Percentiles rank a stretch among this genome's conserved stretches.
phyloP scores from a whole-genome alignment of 2,888 invertebrate genomes.

The Microdon myrmicae region DNA sequence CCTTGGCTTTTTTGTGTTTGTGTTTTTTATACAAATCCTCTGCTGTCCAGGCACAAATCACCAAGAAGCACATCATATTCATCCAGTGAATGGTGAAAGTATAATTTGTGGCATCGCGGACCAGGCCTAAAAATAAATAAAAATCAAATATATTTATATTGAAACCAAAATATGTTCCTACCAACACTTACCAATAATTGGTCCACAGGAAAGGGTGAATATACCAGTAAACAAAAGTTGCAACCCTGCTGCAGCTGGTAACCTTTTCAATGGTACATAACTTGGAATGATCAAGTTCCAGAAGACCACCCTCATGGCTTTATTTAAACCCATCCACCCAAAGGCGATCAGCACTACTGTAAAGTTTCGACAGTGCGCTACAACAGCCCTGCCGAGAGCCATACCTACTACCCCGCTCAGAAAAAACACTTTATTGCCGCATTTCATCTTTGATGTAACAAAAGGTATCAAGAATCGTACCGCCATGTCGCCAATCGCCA shows the following conservation, averaged over 20 bases:
- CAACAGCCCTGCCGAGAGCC: conserved; percentile 71
- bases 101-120: conserved; percentile 73
- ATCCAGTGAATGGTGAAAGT: conserved; percentile 74
- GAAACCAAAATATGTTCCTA: background rate
- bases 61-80: conserved; percentile 73
- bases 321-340: conserved; percentile 76
- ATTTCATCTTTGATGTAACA: conserved; percentile 74
- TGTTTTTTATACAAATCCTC: conserved; percentile 62
- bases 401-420: conserved; percentile 75
- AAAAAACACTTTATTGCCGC: conserved; percentile 77
- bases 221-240: conserved; percentile 76
- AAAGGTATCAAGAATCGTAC: conserved; percentile 76
- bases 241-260: conserved; percentile 78
- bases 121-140: conserved; percentile 69
- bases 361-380: conserved; percentile 71
- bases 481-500: conserved; percentile 74
- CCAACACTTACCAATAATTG: conserved; percentile 72
- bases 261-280: conserved; percentile 74
- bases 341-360: conserved; percentile 70
- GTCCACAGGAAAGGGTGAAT: conserved; percentile 72
- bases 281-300: conserved; percentile 79
- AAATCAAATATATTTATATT: conserved; percentile 2
- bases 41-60: conserved; percentile 73
- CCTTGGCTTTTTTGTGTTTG: conserved; percentile 6
- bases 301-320: conserved; percentile 78